Base-by-base conservation (phyloP, 92 coral and sea anemone species). In the Epizoanthus rinbou region DNA sequence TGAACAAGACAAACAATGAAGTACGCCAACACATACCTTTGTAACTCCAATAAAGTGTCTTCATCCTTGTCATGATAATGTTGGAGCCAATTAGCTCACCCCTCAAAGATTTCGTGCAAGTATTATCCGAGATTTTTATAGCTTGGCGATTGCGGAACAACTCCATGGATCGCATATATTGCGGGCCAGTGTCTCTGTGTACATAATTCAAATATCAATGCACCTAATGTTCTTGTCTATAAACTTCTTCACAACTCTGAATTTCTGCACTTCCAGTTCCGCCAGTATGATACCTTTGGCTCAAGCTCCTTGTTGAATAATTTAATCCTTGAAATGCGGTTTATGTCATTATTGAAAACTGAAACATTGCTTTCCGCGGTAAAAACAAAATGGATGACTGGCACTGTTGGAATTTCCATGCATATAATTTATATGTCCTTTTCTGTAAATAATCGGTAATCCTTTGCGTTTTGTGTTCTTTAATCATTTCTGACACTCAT, bases 201-300 rank as follows among this genome's bases (percentile, higher is more conserved):
- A 67, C 73, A 67, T 67, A 33, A 50, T 37, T 67, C 73, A 67
- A 67, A 67, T 35, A 67, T 43, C 73, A 64, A 33, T 9, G 41
- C 17, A 18, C 73, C 19, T 15, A n/a, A 28, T 41, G 21, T 9
- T 28, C 43, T 16, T 15, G 41, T 33, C 47, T 33, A 25, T 43
- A 43, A 9, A 50, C 54, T 50, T 50, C 54, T 50, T 50, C 15
- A 50, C 14, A 50, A 2, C 54, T 50, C 15, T 50, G 54, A 50
- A 50, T 50, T 50, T 13, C 54, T 11, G 15, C 54, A 50, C 54
- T 0, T 47, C 53, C 53, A 47, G 53, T 47, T 9, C 14, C 53
- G 53, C 14, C 53, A 47, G 6, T 47, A 2, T 47, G 53, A 3
- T 50, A 50, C 9, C 53, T 47, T 8, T 47, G 13, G 53, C 54